Evolutionary conservation across 2,797 vertebrate species (phyloP), one percentile per base, ranked within the genome.

Genomic region (Anabas testudineus): DNA sequence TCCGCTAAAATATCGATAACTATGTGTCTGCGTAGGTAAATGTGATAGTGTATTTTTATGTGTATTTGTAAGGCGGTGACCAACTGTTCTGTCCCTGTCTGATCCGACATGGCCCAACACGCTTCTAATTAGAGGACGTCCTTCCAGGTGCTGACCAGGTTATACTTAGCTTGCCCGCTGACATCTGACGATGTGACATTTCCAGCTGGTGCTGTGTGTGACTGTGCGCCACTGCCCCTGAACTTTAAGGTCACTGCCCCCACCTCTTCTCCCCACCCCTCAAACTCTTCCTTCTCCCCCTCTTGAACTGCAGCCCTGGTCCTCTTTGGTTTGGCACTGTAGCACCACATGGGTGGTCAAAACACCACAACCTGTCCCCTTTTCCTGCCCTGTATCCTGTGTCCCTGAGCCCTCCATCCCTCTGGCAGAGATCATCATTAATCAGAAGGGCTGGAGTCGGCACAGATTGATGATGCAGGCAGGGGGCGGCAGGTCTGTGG

Each of bases 101-200:
- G 93, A 93, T 93, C 92, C 91, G 78, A 94, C 93, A 94, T 87
- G 87, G 91, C 91, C 90, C 83, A 92, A 93, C 93, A 94, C 87
- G 87, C 90, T 93, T 87, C 91, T 94, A 94, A 94, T 95, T 95
- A 95, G 92, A 94, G 92, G 93, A 94, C 93, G 92, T 93, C 93
- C 93, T 94, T 94, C 91, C 93, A 94, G 92, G 94, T 94, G 93
- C 93, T 91, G 92, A 94, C 93, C 93, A 90, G 89, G 91, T 94
- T 93, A 91, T 91, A 90, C 89, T 91, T 91, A 88, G 90, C 90
- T 84, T 90, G 89, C 90, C 91, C 84, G 76, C 90, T 93, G 93
- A 94, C 89, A 92, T 91, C 92, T 90, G 91, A 93, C 89, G 75
- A 91, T 77, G 84, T 94, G 93, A 93, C 93, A 95, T 94, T 95